Base-by-base conservation (phyloP, 2,888 invertebrate genomes). In the Antheraea assamensis region DNA sequence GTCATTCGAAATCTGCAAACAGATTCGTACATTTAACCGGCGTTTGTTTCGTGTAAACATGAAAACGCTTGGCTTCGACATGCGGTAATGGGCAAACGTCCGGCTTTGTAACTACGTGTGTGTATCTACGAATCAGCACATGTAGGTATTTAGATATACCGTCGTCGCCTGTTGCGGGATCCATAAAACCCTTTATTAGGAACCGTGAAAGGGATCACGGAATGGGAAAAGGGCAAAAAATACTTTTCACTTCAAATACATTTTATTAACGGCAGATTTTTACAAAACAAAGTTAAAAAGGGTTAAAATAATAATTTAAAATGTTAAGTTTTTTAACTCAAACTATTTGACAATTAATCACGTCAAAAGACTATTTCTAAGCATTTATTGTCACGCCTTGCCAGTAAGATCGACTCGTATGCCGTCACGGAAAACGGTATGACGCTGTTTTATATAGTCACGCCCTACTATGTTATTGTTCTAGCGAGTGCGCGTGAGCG, bases 141-240 rank as follows among this genome's bases (percentile, higher is more conserved):
- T 42, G 64, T 61, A 66, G 64, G 64, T 52, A 30, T 52, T 72
- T 42, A 81, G 81, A 78, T 77, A 71, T 24, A 66, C 71, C 31
- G 78, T 71, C 31, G 78, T 71, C 80, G 85, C 87, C 83, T 87
- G 86, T 86, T 87, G 85, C 85, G 80, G 79, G 74, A 72, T 74
- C 77, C 80, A 83, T 85, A 85, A 86, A 82, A 84, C 81, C 81
- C 82, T 83, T 86, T 87, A 87, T 87, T 85, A 85, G 77, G 81
- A 81, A 80, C 73, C 75, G 74, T 76, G 80, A 75, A 78, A 81
- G 76, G 30, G 75, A 79, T 78, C 76, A 76, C 72, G 77, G 76
- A 73, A 68, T 27, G 73, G 77, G 80, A 81, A 80, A 81, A 82
- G 78, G 78, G 78, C 78, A 75, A 77, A 81, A 83, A 82, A 79